Conservation (phyloP, 2,888 invertebrate genomes). For the Sisyra terminalis region DNA sequence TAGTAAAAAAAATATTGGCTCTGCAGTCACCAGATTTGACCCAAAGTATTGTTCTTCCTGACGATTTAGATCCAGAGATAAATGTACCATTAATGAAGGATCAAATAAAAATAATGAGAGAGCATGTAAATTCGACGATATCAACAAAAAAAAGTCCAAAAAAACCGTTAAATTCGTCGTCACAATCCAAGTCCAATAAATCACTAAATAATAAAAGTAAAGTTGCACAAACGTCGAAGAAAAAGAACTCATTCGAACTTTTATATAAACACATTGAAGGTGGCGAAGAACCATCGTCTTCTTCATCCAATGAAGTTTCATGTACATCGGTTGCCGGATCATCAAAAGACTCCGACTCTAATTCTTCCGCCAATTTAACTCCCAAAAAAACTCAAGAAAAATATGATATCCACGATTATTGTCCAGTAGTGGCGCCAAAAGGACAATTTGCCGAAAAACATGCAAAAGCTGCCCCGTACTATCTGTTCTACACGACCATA, state of each 20-base stretch:
- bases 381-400: conserved; percentile 16
- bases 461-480: conserved; percentile 48
- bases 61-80: conserved; percentile 30
- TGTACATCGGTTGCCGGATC: conserved; percentile 6
- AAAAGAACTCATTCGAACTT: too few species aligned
- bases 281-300: background rate
- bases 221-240: background rate
- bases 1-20: conserved; percentile 49
- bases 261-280: background rate
- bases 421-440: conserved; percentile 37
- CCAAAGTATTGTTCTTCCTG: conserved; percentile 35
- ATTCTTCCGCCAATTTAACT: conserved; percentile 4
- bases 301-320: background rate
- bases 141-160: too few species aligned
- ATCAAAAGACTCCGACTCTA: conserved; percentile 8
- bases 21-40: conserved; percentile 22
- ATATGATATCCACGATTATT: conserved; percentile 23
- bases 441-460: conserved; percentile 50
- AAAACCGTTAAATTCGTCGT: too few species aligned
- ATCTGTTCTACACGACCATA: conserved; percentile 60
- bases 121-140: conserved; percentile 18
- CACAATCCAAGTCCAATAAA: background rate
- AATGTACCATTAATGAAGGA: conserved; percentile 33
- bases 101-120: conserved; percentile 39
- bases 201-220: background rate